Percentiles rank a stretch among this genome's conserved stretches.
phyloP scores from a whole-genome alignment of 2,797 vertebrate genomes.

The Orientallactaga sibirica region DNA sequence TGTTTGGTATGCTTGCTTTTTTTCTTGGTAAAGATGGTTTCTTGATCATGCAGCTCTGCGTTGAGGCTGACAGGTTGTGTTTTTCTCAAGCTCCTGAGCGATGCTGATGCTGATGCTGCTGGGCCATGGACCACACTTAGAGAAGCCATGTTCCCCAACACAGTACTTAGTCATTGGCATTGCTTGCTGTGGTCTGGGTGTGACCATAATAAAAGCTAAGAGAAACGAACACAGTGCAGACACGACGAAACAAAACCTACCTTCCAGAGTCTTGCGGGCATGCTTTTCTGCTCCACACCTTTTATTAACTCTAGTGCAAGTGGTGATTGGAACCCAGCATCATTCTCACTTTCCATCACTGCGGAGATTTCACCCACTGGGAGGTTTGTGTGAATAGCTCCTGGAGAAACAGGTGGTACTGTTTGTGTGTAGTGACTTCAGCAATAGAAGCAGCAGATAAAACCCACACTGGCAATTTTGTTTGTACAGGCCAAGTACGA shows the following conservation, averaged over 20 bases:
- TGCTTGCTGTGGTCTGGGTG: not conserved
- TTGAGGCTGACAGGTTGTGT: not conserved
- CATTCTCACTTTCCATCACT: not conserved
- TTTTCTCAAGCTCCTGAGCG: not conserved
- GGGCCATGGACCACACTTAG: not conserved
- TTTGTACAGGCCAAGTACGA: not conserved
- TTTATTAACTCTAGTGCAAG: slow-evolving; percentile 29
- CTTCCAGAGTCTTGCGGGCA: not conserved
- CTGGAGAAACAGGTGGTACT: not conserved
- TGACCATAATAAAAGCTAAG: slow-evolving; percentile 3
- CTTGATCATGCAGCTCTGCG: not conserved
- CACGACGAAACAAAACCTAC: slow-evolving; percentile 7
- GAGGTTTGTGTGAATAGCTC: slow-evolving; percentile 13
- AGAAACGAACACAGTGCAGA: not conserved
- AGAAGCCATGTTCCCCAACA: not conserved
- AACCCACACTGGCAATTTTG: not conserved
- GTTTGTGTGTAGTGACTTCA: not conserved
- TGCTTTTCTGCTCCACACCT: not conserved
- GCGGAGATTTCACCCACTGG: not conserved
- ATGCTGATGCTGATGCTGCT: not conserved
- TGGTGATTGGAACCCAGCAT: not conserved
- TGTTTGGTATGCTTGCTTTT: not conserved
- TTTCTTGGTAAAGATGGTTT: not conserved
- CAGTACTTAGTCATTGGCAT: not conserved
- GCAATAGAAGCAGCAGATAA: slow-evolving; percentile 18